Base-by-base conservation (phyloP, 2,888 invertebrate species). In the Periphyllus acericola region DNA sequence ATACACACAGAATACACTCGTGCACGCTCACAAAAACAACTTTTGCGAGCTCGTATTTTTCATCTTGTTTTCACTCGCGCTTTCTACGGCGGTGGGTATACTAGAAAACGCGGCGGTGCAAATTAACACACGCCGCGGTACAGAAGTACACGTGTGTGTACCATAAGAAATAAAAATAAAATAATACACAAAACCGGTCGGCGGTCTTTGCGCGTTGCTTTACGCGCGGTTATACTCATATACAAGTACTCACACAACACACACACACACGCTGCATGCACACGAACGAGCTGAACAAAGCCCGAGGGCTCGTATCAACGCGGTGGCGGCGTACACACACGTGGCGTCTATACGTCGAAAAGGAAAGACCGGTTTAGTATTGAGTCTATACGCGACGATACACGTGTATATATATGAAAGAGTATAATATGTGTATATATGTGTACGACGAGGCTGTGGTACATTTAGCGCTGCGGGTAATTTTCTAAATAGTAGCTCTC, bases 21-120 rank as follows among this genome's bases (percentile, higher is more conserved):
- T 25, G 68, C 68, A 5, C 29, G 1, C 68, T 0, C 68, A 46
- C 25, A 76, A 76, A 84, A 76, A 84, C 84, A 76, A 76, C 76
- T 78, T 85, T 85, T 85, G 84, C 68, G 46, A 34, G 46, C 32
- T 78, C 46, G 32, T 76, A 66, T 84, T 75, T n/a, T 83, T 40
- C 29, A 75, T 66, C 25, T 75, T 66, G 68, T 76, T 87, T 87
- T 87, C 87, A 87, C 87, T 87, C 87, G 74, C 81, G 87, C 87
- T 87, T 87, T 87, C 87, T 87, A 87, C 19, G 25, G n/a, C 32
- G 14, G 29, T 29, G 29, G 4, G 46, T 25, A 36, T 52, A 74
- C 36, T 36, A 74, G 74, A 74, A 74, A 74, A 74, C 74, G 36
- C 36, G 9, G 25, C 36, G 36, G 36, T 2, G 74, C 36, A 40